Evolutionary conservation across 2,888 invertebrate genomes (phyloP).

Genomic region (Mellilla xanthometata): DNA sequence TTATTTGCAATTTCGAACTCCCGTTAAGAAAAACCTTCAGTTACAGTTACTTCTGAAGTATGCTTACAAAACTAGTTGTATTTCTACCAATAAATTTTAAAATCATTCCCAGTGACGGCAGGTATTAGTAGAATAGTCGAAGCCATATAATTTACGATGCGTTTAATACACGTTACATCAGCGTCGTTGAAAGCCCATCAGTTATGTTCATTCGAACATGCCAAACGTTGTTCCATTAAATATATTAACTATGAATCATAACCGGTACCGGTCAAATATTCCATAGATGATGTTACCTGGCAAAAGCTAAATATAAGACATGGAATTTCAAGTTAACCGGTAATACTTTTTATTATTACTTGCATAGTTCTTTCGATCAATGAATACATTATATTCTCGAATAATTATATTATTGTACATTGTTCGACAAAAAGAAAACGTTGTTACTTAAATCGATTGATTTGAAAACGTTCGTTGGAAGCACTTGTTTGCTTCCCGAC

Average conservation of each 20-base stretch:
- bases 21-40: slow-evolving; percentile 13
- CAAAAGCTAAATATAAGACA: slow-evolving; percentile 5
- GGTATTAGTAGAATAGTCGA: slow-evolving; percentile 47
- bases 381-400: too few relatives aligned
- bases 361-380: not conserved
- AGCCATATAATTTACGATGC: slow-evolving; percentile 59
- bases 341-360: not conserved
- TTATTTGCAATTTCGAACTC: not conserved
- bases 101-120: slow-evolving; percentile 28
- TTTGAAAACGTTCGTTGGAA: slow-evolving; percentile 57
- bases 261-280: slow-evolving; percentile 15
- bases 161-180: slow-evolving; percentile 61
- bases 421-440: slow-evolving; percentile 51
- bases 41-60: slow-evolving; percentile 1
- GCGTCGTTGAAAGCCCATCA: slow-evolving; percentile 44
- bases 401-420: too few relatives aligned
- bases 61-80: slow-evolving; percentile 16
- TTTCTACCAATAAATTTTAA: slow-evolving; percentile 26
- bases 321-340: not conserved
- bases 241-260: slow-evolving; percentile 30
- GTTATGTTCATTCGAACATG: slow-evolving; percentile 53
- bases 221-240: slow-evolving; percentile 35
- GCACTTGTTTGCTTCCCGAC: slow-evolving; percentile 74
- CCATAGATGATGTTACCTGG: slow-evolving; percentile 1
- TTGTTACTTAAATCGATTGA: slow-evolving; percentile 62